Evolutionary conservation across 2,888 invertebrate genomes (phyloP).

Genomic region (Orchesellides sinensis): DNA sequence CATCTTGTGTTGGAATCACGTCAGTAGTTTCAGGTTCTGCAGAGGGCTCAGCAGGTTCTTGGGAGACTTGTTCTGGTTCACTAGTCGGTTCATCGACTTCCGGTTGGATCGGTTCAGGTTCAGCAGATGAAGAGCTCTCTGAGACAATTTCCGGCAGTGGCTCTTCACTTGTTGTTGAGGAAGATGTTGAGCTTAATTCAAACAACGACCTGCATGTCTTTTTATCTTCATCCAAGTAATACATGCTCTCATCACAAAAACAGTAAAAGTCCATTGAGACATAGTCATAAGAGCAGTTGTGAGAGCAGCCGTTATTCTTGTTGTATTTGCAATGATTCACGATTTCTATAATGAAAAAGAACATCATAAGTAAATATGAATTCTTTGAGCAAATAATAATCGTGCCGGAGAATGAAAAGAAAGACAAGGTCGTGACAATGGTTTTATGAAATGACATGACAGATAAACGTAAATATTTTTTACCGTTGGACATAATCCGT

Average conservation of each 20-base stretch:
- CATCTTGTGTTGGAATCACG: constrained; percentile 1
- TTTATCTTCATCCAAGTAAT: constrained; percentile 76
- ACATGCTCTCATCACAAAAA: constrained; percentile 81
- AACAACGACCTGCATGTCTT: constrained; percentile 78
- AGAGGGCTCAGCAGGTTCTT: constrained; percentile 53
- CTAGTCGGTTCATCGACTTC: constrained; percentile 65
- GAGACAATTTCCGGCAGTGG: constrained; percentile 67
- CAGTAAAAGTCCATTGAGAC: constrained; percentile 82
- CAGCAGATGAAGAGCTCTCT: constrained; percentile 29
- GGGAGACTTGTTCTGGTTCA: not conserved
- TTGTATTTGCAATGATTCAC: constrained; percentile 83
- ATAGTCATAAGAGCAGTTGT: constrained; percentile 84
- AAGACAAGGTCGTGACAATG: not conserved
- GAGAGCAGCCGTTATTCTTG: constrained; percentile 82
- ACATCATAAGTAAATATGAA: no score
- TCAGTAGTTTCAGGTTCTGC: constrained; percentile 64
- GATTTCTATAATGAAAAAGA: constrained; percentile 77
- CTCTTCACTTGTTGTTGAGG: constrained; percentile 70
- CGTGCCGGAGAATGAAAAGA: not conserved
- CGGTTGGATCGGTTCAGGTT: not conserved
- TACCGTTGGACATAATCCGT: constrained; percentile 64
- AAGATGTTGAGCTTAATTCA: constrained; percentile 75
- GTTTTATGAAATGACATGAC: not conserved
- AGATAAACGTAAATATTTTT: not conserved
- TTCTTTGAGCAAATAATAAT: not conserved